Conservation (phyloP, 1,140 invertebrate genomes). For the Bilobella aurantiaca region DNA sequence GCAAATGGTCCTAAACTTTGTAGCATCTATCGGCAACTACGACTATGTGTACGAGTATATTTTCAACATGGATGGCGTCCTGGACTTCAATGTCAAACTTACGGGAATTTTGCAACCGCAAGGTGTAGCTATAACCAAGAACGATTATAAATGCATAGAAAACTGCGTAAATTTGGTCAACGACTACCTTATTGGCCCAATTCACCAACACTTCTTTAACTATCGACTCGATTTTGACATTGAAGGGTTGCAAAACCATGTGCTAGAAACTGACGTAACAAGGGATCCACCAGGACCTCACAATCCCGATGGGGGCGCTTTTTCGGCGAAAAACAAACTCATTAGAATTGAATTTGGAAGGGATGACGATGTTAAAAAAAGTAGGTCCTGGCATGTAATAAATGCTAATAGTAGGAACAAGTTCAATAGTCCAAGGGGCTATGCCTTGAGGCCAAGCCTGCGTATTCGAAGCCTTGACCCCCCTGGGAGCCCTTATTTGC, state of each 20-base stretch:
- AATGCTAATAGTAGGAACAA: background rate
- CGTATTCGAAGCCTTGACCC: background rate
- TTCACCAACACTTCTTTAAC: background rate
- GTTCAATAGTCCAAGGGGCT: background rate
- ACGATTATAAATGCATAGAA: background rate
- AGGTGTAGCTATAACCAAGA: background rate
- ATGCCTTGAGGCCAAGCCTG: background rate
- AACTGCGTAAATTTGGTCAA: background rate
- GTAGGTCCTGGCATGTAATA: background rate
- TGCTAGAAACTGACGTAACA: background rate
- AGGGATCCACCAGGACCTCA: background rate
- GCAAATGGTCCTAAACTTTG: background rate
- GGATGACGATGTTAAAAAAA: background rate
- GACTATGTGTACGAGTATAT: background rate
- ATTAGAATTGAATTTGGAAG: background rate
- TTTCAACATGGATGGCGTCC: background rate
- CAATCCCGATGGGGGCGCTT: background rate
- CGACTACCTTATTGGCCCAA: background rate
- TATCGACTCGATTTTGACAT: background rate
- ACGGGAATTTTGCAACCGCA: background rate
- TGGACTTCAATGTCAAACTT: background rate
- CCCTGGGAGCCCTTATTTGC: background rate
- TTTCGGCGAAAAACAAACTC: background rate
- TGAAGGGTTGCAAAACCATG: background rate
- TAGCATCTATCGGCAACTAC: conserved; percentile 1